A percentile compares a stretch with the other conserved stretches of the same genome.
Evolutionary conservation across 1,140 invertebrate species (phyloP).

Genomic region (Ceratosolen solmsi): DNA sequence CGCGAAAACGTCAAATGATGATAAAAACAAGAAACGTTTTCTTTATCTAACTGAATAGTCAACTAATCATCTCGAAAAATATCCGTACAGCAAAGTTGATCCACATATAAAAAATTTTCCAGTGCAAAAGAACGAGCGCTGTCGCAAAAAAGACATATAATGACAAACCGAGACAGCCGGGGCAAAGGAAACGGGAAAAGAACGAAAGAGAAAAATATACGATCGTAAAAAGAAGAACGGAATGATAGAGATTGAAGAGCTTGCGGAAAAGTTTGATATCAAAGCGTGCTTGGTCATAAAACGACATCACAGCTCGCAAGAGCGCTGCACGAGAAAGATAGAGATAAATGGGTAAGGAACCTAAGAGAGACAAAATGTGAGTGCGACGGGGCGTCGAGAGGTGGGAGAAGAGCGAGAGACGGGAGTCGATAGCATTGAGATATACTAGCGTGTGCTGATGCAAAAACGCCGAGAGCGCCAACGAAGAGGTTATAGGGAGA

Average conservation of each 20-base stretch:
- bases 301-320: constrained; percentile 27
- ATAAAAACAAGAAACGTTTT: constrained; percentile 7
- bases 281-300: constrained; percentile 47
- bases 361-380: neutral
- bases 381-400: constrained; percentile 3
- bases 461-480: constrained; percentile 34
- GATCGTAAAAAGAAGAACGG: constrained; percentile 32
- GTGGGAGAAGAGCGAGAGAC: constrained; percentile 1
- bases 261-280: constrained; percentile 52
- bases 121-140: constrained; percentile 5
- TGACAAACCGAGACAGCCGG: constrained; percentile 27
- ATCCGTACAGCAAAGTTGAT: neutral
- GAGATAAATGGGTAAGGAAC: neutral
- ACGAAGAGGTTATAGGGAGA: constrained; percentile 20
- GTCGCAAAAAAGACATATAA: constrained; percentile 26
- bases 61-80: constrained; percentile 41
- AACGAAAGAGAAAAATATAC: constrained; percentile 20
- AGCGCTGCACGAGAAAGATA: constrained; percentile 31
- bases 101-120: constrained; percentile 20
- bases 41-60: constrained; percentile 10
- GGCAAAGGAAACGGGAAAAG: neutral
- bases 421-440: constrained; percentile 48
- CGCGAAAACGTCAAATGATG: neutral
- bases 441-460: constrained; percentile 38
- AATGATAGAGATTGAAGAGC: constrained; percentile 51